Evolutionary conservation across 2,888 invertebrate species (phyloP), one percentile per base, ranked within the genome.

Genomic region (Nomada fucata): DNA sequence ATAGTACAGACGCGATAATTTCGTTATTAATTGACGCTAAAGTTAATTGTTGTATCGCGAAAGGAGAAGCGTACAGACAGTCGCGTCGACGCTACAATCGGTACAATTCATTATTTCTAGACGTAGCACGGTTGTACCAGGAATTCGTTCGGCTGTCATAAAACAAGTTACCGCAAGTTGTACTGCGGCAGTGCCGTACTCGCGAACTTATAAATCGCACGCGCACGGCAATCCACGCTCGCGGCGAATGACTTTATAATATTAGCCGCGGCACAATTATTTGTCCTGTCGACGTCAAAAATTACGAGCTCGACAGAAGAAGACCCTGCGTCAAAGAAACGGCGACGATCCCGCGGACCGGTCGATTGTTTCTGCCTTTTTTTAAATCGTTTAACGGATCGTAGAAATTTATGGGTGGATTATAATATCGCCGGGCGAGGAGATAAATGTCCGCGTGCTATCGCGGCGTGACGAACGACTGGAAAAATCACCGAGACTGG

Each of bases 341-440:
- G 18, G 47, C 44, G 50, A 9, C 36, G 9, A 20, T 55, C 20
- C 50, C 1, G 55, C 36, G 13, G 60, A 55, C n/a, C 36, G 23
- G 52, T 0, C 53, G 42, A 36, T 26, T 52, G 79, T 78, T 72
- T 26, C 47, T 26, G 47, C 52, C 60, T 73, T 82, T 36, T 82
- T 36, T 82, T 72, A 64, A 60, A 72, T 50, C 68, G 70, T 76
- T 75, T 74, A 75, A 81, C 68, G 77, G 84, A 81, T 84, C 77
- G 77, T 20, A 65, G 63, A 74, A 76, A 85, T 84, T 84, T 84
- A 85, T 84, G 78, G 50, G 69, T 11, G 81, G 84, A 78, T 84
- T 81, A 84, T 74, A 79, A 68, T 72, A 79, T 59, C 79, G 44
- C 76, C 23, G 59, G 47, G 15, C 29, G 50, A 15, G 64, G 50